A percentile compares a stretch with the other conserved stretches of the same genome.
Conservation (phyloP, 1,140 invertebrate genomes). For the Radopholus similis region DNA sequence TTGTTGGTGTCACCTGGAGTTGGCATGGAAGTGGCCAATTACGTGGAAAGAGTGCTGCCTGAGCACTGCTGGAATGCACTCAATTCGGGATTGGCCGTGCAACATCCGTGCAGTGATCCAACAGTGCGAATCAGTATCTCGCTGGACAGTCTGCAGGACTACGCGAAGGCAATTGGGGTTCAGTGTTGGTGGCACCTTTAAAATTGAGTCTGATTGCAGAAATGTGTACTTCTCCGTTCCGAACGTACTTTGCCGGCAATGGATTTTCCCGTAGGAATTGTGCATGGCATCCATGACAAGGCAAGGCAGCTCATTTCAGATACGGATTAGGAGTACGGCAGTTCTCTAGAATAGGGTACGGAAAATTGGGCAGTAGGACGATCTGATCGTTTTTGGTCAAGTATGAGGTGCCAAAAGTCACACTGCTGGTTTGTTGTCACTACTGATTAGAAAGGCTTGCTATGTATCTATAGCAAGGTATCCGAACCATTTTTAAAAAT, state of each 20-base stretch:
- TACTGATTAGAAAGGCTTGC: background rate
- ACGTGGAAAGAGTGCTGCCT: slow-evolving; percentile 25
- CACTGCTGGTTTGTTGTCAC: too few species aligned
- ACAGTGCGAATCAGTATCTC: slow-evolving; percentile 13
- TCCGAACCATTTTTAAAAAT: background rate
- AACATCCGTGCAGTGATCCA: slow-evolving; percentile 21
- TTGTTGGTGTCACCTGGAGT: slow-evolving; percentile 26
- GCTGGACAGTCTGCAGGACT: slow-evolving; percentile 22
- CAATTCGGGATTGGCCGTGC: background rate
- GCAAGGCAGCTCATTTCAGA: background rate
- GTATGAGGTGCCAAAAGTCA: too few species aligned
- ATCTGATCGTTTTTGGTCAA: background rate
- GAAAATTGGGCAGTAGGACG: background rate
- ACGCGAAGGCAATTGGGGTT: slow-evolving; percentile 15
- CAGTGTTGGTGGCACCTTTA: background rate
- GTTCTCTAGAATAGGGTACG: background rate
- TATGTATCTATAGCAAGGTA: too few species aligned
- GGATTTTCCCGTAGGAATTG: slow-evolving; percentile 27
- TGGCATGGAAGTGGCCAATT: slow-evolving; percentile 20
- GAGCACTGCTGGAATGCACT: slow-evolving; percentile 11
- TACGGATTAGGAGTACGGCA: background rate
- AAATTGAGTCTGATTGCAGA: slow-evolving; percentile 9
- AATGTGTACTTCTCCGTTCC: slow-evolving; percentile 1
- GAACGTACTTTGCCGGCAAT: background rate
- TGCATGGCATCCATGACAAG: slow-evolving; percentile 31